phyloP scores from a whole-genome alignment of 2,797 vertebrate species.

The Ispidina picta region DNA sequence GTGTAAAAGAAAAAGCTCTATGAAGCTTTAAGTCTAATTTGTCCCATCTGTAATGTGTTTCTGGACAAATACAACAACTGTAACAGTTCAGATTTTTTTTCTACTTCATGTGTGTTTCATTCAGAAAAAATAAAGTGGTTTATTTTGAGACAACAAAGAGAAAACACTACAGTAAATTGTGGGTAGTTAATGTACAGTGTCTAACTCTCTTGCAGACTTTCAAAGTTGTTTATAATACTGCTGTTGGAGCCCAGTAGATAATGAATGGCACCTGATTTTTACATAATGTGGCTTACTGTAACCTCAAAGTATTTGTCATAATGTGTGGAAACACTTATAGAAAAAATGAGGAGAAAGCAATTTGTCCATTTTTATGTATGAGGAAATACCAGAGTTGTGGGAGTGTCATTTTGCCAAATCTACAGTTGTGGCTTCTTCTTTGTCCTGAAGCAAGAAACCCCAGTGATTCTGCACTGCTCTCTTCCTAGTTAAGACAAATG shows the following conservation, averaged over 20 bases:
- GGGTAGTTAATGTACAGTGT: too few relatives aligned
- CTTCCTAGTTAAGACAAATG: background rate
- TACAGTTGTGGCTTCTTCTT: background rate
- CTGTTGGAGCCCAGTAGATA: conserved; percentile 12
- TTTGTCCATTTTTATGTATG: background rate
- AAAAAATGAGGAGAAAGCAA: background rate
- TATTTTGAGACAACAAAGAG: background rate
- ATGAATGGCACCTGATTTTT: conserved; percentile 24
- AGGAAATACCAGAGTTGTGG: background rate
- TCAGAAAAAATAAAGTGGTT: background rate
- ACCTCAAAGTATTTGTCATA: conserved; percentile 39
- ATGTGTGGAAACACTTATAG: background rate
- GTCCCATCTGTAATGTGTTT: background rate
- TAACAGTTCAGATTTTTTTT: background rate
- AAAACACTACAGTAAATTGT: background rate
- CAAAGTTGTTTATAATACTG: background rate
- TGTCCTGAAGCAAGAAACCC: background rate
- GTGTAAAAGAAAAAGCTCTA: background rate
- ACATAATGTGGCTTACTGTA: conserved; percentile 34
- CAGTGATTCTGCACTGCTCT: background rate
- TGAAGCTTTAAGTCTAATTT: background rate
- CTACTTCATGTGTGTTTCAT: background rate
- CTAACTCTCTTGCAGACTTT: too few relatives aligned
- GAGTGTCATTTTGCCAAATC: background rate
- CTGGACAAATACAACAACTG: background rate